These are phyloP conservation scores for Sebastes cheni DNA, from an alignment of 2,797 vertebrate genomes.

Conservation along the genomic window DNA sequence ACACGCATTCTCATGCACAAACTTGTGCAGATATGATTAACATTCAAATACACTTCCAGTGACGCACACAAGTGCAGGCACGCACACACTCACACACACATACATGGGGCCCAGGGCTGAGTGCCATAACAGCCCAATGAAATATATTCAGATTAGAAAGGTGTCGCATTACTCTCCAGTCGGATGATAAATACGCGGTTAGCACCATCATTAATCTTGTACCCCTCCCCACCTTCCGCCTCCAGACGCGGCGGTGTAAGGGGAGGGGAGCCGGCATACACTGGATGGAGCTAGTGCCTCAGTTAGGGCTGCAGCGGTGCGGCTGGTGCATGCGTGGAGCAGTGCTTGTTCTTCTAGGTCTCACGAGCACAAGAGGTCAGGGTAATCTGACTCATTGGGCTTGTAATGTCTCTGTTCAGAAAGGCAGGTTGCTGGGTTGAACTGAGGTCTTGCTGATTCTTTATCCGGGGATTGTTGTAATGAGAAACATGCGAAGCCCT, in stretches of 20 bases:
- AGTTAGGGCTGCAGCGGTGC: slow-evolving; percentile 27
- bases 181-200: slow-evolving; percentile 81
- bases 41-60: slow-evolving; percentile 68
- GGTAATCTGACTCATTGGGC: slow-evolving; percentile 34
- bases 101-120: slow-evolving; percentile 65
- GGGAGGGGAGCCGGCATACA: slow-evolving; percentile 45
- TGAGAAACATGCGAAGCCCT: not conserved
- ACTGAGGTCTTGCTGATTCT: slow-evolving; percentile 12
- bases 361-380: slow-evolving; percentile 47
- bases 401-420: slow-evolving; percentile 23
- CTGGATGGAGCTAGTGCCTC: slow-evolving; percentile 64
- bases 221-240: slow-evolving; percentile 70
- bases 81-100: slow-evolving; percentile 29
- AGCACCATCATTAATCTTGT: slow-evolving; percentile 80
- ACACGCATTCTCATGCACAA: slow-evolving; percentile 39
- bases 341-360: slow-evolving; percentile 32
- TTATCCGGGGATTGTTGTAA: not conserved
- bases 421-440: not conserved
- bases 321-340: slow-evolving; percentile 23
- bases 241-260: slow-evolving; percentile 60
- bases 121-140: slow-evolving; percentile 82
- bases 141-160: slow-evolving; percentile 85
- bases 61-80: slow-evolving; percentile 24
- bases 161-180: slow-evolving; percentile 82
- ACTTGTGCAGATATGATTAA: slow-evolving; percentile 73